These are phyloP conservation scores for Holothuria leucospilota DNA, from an alignment of 53 echinoderm and acorn worm genomes.

Conservation along the genomic window DNA sequence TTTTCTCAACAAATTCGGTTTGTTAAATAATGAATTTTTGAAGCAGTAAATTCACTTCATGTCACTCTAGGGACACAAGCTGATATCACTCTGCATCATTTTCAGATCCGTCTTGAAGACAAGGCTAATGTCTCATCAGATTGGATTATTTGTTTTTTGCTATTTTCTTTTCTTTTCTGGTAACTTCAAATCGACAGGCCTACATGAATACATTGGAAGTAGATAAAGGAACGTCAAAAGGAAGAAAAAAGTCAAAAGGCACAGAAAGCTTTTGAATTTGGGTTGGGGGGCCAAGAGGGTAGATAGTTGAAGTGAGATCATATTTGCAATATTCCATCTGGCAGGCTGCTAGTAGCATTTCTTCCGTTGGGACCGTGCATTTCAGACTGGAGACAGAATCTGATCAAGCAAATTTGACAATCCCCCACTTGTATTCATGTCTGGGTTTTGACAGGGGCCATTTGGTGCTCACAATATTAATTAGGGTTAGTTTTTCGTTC, in stretches of 20 bases:
- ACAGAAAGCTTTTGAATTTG: constrained; percentile 1
- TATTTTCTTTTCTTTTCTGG: constrained; percentile 10
- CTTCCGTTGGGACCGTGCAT: constrained; percentile 19
- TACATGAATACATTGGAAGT: constrained; percentile 4
- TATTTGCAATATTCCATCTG: constrained; percentile 54
- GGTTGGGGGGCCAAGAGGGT: constrained; percentile 34
- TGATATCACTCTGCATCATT: constrained; percentile 45
- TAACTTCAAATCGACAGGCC: constrained; percentile 37
- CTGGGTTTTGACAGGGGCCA: constrained; percentile 51
- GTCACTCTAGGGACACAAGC: constrained; percentile 35
- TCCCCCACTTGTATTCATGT: constrained; percentile 46
- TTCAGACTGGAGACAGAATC: constrained; percentile 46
- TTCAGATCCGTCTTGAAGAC: constrained; percentile 9
- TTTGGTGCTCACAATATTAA: constrained; percentile 52
- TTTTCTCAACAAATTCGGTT: constrained; percentile 52
- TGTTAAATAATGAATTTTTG: constrained; percentile 53
- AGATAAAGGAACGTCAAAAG: too few species aligned
- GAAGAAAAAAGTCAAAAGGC: background rate
- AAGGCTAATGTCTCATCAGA: constrained; percentile 43
- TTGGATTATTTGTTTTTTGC: constrained; percentile 27
- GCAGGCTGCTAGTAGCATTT: constrained; percentile 22
- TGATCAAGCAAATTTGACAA: constrained; percentile 53
- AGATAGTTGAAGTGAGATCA: constrained; percentile 21
- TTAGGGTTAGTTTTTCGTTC: background rate
- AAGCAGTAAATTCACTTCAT: constrained; percentile 49